phyloP scores from a whole-genome alignment of 2,888 invertebrate genomes.

The Limulus polyphemus region DNA sequence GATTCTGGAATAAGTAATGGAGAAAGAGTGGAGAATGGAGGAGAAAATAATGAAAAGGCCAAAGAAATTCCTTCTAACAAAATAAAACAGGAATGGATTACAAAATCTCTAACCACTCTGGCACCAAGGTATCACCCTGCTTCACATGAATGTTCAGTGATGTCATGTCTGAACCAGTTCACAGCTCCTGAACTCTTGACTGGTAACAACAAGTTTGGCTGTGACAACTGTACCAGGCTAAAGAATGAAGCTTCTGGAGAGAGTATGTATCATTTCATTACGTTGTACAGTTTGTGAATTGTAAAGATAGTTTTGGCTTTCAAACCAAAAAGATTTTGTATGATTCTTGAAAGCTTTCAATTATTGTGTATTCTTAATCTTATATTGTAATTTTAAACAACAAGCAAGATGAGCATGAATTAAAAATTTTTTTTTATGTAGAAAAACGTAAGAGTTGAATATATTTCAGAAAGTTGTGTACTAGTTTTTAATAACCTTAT shows the following conservation, averaged over 20 bases:
- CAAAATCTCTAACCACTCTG: conserved; percentile 34
- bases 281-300: conserved; percentile 34
- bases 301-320: too few relatives aligned
- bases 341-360: too few relatives aligned
- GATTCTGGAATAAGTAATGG: conserved; percentile 9
- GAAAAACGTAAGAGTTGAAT: too few relatives aligned
- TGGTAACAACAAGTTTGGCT: conserved; percentile 83
- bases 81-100: conserved; percentile 22
- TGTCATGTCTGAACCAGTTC: conserved; percentile 83
- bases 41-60: background rate
- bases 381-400: too few relatives aligned
- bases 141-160: conserved; percentile 47
- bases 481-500: too few relatives aligned
- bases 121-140: conserved; percentile 45
- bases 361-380: too few relatives aligned
- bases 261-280: conserved; percentile 3
- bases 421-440: too few relatives aligned
- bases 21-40: conserved; percentile 1
- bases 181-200: conserved; percentile 79
- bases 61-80: background rate
- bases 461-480: too few relatives aligned
- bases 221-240: conserved; percentile 56
- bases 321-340: too few relatives aligned
- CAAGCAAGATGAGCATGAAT: too few relatives aligned
- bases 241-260: conserved; percentile 17